Percentiles rank a stretch among this genome's conserved stretches.
Evolutionary conservation across 2,888 invertebrate species (phyloP).

Genomic region (Oscheius onirici): DNA sequence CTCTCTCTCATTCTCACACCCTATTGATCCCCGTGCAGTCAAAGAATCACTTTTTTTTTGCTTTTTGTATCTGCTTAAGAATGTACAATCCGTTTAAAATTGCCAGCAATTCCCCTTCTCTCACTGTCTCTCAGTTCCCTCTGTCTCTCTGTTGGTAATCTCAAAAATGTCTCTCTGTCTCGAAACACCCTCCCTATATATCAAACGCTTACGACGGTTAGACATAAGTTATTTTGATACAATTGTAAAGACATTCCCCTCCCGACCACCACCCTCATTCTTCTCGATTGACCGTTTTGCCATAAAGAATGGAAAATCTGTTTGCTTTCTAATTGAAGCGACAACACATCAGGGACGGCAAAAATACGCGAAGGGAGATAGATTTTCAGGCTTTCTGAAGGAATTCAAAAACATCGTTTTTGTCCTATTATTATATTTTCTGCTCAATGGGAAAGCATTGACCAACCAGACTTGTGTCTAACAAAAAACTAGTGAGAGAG

Average conservation of each 20-base stretch:
- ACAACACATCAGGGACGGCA: too few relatives aligned
- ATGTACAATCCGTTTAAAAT: background rate
- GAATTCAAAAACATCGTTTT: too few relatives aligned
- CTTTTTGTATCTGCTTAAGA: background rate
- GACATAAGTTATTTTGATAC: background rate
- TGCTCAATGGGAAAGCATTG: too few relatives aligned
- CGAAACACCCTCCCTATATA: slow-evolving; percentile 7
- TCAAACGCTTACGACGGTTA: slow-evolving; percentile 32
- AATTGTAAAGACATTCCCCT: too few relatives aligned
- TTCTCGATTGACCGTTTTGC: background rate
- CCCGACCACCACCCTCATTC: background rate
- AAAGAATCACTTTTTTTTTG: slow-evolving; percentile 12
- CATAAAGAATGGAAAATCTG: too few relatives aligned
- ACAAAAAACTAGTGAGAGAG: too few relatives aligned
- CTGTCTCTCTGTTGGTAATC: background rate
- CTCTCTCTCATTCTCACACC: background rate
- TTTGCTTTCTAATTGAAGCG: too few relatives aligned
- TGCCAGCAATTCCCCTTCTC: background rate
- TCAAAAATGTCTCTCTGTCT: background rate
- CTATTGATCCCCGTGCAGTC: slow-evolving; percentile 27
- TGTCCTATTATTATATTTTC: too few relatives aligned
- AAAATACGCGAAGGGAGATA: too few relatives aligned
- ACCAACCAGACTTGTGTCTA: too few relatives aligned
- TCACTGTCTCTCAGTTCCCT: slow-evolving; percentile 9
- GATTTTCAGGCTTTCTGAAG: too few relatives aligned